Conservation (phyloP, 2,888 invertebrate species). For the Tenthredo amoena region DNA sequence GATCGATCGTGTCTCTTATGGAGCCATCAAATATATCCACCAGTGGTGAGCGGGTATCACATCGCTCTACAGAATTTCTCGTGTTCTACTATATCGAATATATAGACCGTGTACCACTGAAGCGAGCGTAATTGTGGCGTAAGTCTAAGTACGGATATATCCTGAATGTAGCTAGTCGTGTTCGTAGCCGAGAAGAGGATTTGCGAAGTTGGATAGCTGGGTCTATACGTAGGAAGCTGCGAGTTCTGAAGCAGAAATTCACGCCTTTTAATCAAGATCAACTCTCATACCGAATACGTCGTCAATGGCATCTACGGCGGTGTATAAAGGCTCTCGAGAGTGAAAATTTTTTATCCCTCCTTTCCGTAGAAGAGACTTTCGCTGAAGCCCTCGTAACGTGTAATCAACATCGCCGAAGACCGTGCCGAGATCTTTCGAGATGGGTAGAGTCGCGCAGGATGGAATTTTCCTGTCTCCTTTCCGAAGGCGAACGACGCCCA, state of each 20-base stretch:
- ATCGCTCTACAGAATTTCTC: not conserved
- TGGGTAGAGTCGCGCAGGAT: not conserved
- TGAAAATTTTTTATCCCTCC: not conserved
- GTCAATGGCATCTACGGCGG: constrained; percentile 6
- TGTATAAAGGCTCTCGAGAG: constrained; percentile 15
- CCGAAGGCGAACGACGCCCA: not conserved
- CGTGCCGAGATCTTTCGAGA: not conserved
- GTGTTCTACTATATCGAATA: constrained; percentile 9
- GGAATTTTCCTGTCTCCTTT: not conserved
- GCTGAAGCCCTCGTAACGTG: not conserved
- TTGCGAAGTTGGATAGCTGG: constrained; percentile 19
- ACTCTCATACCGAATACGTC: not conserved
- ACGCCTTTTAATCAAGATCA: constrained; percentile 47
- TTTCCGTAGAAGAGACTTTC: not conserved
- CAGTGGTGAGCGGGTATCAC: not conserved
- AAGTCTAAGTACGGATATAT: constrained; percentile 5
- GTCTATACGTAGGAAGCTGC: not conserved
- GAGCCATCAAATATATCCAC: constrained; percentile 50
- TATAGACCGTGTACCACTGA: not conserved
- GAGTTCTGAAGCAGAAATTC: constrained; percentile 25
- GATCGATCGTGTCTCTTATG: constrained; percentile 56
- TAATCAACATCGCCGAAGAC: constrained; percentile 10
- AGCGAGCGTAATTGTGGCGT: constrained; percentile 11
- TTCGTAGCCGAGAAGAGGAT: not conserved
- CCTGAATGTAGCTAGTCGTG: not conserved